These are phyloP conservation scores for Scortum barcoo DNA, from an alignment of 2,113 vertebrate species.

Conservation along the genomic window DNA sequence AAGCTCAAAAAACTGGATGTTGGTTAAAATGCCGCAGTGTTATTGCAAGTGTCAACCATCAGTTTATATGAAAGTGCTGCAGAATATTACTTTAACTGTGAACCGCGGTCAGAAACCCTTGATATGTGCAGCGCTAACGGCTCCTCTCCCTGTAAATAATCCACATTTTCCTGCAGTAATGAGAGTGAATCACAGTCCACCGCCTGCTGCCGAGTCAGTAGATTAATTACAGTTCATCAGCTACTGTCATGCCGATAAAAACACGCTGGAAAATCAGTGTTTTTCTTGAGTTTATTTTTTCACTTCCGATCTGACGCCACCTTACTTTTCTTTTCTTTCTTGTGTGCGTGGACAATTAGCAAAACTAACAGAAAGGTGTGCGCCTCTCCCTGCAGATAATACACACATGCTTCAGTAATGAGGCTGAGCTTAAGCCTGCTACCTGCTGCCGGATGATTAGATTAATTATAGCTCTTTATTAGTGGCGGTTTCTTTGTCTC, in stretches of 20 bases:
- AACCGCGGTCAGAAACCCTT: neutral
- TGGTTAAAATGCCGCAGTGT: neutral
- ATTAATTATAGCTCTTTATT: neutral
- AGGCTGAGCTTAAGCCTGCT: neutral
- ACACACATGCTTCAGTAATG: neutral
- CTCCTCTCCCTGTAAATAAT: neutral
- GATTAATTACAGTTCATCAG: constrained; percentile 34
- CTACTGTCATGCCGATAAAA: neutral
- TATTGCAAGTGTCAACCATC: constrained; percentile 17
- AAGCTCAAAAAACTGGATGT: neutral
- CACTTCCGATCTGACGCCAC: neutral
- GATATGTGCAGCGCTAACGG: neutral
- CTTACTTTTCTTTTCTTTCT: neutral
- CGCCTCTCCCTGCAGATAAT: neutral
- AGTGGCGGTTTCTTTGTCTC: neutral
- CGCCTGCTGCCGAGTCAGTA: constrained; percentile 12
- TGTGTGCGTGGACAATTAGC: neutral
- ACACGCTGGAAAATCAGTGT: neutral
- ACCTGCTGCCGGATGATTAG: neutral
- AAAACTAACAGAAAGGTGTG: neutral
- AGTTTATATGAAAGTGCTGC: neutral
- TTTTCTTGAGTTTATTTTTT: neutral
- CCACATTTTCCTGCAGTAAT: constrained; percentile 30
- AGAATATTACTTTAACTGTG: neutral
- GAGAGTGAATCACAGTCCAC: neutral